phyloP scores from a whole-genome alignment of 1,140 invertebrate species.

The Penaeus chinensis region DNA sequence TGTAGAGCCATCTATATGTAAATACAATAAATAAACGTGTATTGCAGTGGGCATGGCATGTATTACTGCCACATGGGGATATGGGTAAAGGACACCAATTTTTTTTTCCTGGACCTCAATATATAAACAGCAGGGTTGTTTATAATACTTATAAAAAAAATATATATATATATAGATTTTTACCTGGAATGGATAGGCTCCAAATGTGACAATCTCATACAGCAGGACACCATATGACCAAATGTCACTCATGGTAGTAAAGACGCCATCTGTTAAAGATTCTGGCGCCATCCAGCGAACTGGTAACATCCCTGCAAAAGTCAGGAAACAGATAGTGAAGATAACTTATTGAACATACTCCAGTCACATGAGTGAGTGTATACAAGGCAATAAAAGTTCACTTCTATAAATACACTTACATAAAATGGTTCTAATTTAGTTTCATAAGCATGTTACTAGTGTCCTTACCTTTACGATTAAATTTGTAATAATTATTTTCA shows the following conservation, averaged over 20 bases:
- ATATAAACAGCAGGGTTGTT: not conserved
- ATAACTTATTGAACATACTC: not conserved
- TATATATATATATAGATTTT: not conserved
- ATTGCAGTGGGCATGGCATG: no score
- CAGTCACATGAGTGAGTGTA: not conserved
- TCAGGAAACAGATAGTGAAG: not conserved
- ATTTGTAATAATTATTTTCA: conserved; percentile 89
- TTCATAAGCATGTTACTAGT: no score
- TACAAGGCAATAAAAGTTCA: not conserved
- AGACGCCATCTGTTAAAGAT: conserved; percentile 80
- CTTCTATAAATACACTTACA: not conserved
- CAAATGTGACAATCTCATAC: conserved; percentile 88
- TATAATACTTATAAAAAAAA: not conserved
- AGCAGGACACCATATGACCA: conserved; percentile 88
- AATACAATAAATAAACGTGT: no score
- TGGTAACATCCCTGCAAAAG: conserved; percentile 79
- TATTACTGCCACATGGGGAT: no score
- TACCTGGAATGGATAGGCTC: conserved; percentile 83
- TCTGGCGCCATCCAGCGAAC: conserved; percentile 97
- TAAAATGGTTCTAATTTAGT: not conserved
- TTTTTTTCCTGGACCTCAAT: no score
- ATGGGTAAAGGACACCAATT: no score
- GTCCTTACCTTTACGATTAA: conserved; percentile 81
- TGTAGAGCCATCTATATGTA: no score
- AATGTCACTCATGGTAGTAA: conserved; percentile 85